Evolutionary conservation across 1,140 invertebrate species (phyloP), one percentile per base, ranked within the genome.

Genomic region (Trigoniulus corallinus): DNA sequence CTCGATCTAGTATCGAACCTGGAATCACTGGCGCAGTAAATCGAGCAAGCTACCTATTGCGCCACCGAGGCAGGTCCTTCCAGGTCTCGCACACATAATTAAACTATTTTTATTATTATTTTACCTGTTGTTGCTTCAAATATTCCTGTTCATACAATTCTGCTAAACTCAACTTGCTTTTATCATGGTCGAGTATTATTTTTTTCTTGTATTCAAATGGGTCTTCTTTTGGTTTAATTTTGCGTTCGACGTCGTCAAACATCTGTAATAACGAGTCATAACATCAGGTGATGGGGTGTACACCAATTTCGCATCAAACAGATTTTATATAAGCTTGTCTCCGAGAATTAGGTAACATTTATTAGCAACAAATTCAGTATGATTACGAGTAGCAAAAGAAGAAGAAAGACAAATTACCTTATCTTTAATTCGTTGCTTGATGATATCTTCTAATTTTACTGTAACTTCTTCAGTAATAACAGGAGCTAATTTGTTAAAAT

Each of bases 131-230:
- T 60, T 88, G 79, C 59, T 84, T 83, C 2, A 94, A 64, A 67
- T 83, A 97, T 65, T 95, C 88, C 57, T 86, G 74, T 69, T 98
- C 94, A 66, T 98, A 98, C 51, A 98, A 82, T 70, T 98, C 78
- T 1, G 89, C 84, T 37, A 99, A 72, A 57, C 92, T 94, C 51
- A 82, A 68, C 68, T 97, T 96, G 56, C 89, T 94, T 62, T 98
- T 98, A 61, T 94, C 87, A 59, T 94, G 87, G 67, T 97, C 82
- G 21, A 98, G 65, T 0, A 89, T 75, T 37, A 95, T 70, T 58
- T 84, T 78, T 60, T 96, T 96, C 59, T 91, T 92, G 61, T 84
- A 96, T 56, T 88, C 81, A 43, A 82, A 69, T 20, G 84, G 79
- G 45, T 86, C 80, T 51, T 91, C 80, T 0, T 82, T 75, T 2